Percentiles rank a stretch among this genome's conserved stretches.
Evolutionary conservation across 2,888 invertebrate species (phyloP).

Genomic region (Subacronicta megacephala): DNA sequence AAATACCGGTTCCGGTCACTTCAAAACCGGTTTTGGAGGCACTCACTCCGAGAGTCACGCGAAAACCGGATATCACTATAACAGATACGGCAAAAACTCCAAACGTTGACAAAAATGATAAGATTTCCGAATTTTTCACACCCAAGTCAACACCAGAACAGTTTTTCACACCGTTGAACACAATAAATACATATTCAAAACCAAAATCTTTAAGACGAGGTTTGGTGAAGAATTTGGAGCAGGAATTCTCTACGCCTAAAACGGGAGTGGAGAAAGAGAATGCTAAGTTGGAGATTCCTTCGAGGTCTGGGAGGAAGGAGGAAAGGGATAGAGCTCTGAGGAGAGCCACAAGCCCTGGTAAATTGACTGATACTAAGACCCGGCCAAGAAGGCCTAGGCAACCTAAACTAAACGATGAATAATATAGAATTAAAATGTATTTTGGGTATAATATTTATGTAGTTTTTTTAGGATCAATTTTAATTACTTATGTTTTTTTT

Average conservation of each 20-base stretch:
- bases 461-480: slow-evolving; percentile 6
- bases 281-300: slow-evolving; percentile 26
- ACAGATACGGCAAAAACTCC: slow-evolving; percentile 58
- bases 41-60: slow-evolving; percentile 69
- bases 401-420: slow-evolving; percentile 37
- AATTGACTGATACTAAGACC: slow-evolving; percentile 56
- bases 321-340: slow-evolving; percentile 57
- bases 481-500: too few relatives aligned
- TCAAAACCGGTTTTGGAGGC: slow-evolving; percentile 68
- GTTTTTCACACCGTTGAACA: slow-evolving; percentile 78
- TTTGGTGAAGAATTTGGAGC: slow-evolving; percentile 78
- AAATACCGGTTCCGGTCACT: slow-evolving; percentile 75
- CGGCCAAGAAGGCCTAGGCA: slow-evolving; percentile 56
- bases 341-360: slow-evolving; percentile 77
- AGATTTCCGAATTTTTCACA: slow-evolving; percentile 66
- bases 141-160: slow-evolving; percentile 70
- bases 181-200: slow-evolving; percentile 73
- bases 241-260: slow-evolving; percentile 74
- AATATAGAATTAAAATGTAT: slow-evolving; percentile 32
- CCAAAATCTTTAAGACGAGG: slow-evolving; percentile 63
- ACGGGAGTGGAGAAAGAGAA: slow-evolving; percentile 22
- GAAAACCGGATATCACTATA: slow-evolving; percentile 61
- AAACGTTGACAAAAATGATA: slow-evolving; percentile 18
- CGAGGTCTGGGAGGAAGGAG: slow-evolving; percentile 24
- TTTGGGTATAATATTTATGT: slow-evolving; percentile 9